Base-by-base conservation (phyloP, 1,140 invertebrate species). In the Drosophila kanapiae region DNA sequence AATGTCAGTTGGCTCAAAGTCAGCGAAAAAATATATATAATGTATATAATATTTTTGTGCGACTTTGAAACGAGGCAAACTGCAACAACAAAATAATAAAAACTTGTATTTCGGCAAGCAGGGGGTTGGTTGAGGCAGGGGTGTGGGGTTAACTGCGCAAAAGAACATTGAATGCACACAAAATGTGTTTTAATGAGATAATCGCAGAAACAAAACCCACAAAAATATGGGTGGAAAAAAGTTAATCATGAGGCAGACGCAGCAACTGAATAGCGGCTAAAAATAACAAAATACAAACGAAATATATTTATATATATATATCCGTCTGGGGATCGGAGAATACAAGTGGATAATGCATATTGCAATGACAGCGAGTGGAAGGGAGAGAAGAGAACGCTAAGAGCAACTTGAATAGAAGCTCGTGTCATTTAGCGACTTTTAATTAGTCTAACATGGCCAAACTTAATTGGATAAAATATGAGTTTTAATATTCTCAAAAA, bases 181-280 rank as follows among this genome's bases (percentile, higher is more conserved):
- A 70, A 84, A 80, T 88, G 61, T 70, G 48, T 72, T 84, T 83
- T 61, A 84, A 88, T 88, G 85, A 88, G 81, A 88, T 90, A 88
- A 88, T 81, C 78, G 72, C 62, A 48, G 35, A 71, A 69, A 48
- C 54, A 56, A 85, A 68, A 33, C 18, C 13, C 14, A 54, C 33
- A 37, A 48, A 48, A 38, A 42, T 70, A 58, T 45, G 51, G 38
- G n/a, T 62, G 48, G 16, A 58, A 43, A 51, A 58, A 65, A 69
- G 56, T 77, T 78, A 78, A 78, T 75, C 60, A 58, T 71, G 40
- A 62, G 8, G 31, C 53, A 53, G 42, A 54, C 14, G 35, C 47
- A 38, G 27, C 45, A 38, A 56, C 37, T 38, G 51, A 57, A 64
- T 72, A 29, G 60, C 11, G 29, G 54, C 48, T 60, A 67, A 74